phyloP scores from a whole-genome alignment of 2,113 vertebrate genomes.

The Cariama cristata region DNA sequence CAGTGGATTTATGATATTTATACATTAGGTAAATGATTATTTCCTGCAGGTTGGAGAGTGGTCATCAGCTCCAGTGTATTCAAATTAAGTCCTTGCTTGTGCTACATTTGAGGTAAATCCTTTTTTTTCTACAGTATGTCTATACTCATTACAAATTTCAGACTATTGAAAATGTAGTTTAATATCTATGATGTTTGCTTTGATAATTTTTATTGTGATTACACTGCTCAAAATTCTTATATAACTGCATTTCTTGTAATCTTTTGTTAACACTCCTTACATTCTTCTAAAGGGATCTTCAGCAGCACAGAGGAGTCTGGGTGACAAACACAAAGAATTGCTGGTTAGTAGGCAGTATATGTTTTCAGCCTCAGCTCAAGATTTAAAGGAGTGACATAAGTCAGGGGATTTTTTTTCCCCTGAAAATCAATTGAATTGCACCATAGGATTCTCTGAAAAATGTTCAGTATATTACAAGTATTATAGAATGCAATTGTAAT shows the following conservation, averaged over 20 bases:
- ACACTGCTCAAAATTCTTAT: neutral
- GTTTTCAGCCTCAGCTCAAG: neutral
- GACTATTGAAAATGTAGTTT: neutral
- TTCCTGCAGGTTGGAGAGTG: neutral
- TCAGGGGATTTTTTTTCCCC: neutral
- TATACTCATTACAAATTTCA: neutral
- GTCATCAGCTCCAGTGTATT: neutral
- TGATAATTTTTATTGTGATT: neutral
- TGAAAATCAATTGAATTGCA: neutral
- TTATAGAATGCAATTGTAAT: neutral
- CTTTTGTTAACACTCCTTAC: neutral
- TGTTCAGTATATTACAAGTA: neutral
- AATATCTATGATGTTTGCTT: neutral
- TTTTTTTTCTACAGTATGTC: neutral
- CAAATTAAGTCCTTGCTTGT: neutral
- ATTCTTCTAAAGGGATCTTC: neutral
- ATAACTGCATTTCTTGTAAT: neutral
- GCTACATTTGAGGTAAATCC: neutral
- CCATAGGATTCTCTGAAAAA: neutral
- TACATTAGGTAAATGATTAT: neutral
- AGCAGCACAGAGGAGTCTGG: neutral
- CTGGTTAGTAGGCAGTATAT: neutral
- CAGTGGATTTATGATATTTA: neutral
- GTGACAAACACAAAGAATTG: neutral
- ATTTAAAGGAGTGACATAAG: neutral